These are phyloP conservation scores for Drosophila micromelanica DNA, from an alignment of 1,140 invertebrate genomes.

Conservation along the genomic window DNA sequence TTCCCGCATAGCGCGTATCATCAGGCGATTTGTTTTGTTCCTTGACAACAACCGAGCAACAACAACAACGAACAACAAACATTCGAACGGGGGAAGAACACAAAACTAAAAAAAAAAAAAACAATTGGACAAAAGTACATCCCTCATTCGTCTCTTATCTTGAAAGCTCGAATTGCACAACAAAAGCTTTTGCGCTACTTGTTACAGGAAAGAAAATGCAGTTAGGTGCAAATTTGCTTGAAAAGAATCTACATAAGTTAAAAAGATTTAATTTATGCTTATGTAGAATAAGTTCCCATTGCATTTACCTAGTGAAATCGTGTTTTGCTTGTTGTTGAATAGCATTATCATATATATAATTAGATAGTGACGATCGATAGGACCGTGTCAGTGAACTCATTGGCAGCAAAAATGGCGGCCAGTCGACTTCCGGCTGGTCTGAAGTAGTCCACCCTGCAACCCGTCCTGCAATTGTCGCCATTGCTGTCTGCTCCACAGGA, in stretches of 20 bases:
- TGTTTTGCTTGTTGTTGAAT: no score
- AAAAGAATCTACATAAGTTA: no score
- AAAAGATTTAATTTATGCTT: no score
- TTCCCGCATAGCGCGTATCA: constrained; percentile 1
- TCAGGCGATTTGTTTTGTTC: constrained; percentile 2
- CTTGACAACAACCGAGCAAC: background rate
- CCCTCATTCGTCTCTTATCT: background rate
- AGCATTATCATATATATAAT: no score
- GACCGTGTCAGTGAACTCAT: constrained; percentile 41
- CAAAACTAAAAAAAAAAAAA: no score
- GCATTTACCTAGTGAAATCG: no score
- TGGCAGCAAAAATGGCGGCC: constrained; percentile 28
- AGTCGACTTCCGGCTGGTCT: constrained; percentile 33
- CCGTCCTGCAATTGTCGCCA: background rate
- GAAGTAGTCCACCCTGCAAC: background rate
- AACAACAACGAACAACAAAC: no score
- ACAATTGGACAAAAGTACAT: background rate
- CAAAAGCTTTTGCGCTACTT: background rate
- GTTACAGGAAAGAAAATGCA: background rate
- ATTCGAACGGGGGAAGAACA: background rate
- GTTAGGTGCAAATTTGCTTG: no score
- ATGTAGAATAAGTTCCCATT: no score
- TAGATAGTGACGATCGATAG: constrained; percentile 40
- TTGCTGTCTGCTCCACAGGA: constrained; percentile 28
- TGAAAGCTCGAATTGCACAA: no score